Conservation (phyloP, 2,888 invertebrate genomes). For the Thyatira batis region DNA sequence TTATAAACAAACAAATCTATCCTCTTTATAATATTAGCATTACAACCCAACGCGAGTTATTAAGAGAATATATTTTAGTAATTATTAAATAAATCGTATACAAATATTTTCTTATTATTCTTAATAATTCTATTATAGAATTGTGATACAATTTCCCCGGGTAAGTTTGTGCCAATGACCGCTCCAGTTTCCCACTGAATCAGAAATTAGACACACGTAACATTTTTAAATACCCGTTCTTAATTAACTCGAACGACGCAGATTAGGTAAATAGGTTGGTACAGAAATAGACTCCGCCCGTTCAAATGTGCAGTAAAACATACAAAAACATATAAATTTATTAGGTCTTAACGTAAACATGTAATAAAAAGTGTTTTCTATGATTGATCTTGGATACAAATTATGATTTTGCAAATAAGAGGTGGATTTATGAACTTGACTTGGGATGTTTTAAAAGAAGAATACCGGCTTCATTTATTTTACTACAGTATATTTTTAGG, state of each 20-base stretch:
- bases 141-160: background rate
- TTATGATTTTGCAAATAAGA: background rate
- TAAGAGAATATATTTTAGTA: no score
- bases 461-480: background rate
- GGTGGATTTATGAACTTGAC: background rate
- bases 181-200: constrained; percentile 44
- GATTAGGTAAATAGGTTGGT: constrained; percentile 50
- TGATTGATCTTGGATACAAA: constrained; percentile 5
- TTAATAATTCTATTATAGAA: no score
- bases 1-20: no score
- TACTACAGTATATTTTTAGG: no score
- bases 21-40: no score
- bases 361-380: constrained; percentile 2
- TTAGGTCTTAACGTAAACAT: background rate
- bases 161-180: constrained; percentile 44
- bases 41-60: no score
- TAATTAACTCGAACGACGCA: constrained; percentile 41
- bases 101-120: no score
- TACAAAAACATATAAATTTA: background rate
- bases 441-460: no score
- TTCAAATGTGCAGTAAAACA: constrained; percentile 1
- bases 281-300: constrained; percentile 32
- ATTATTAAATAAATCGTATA: no score
- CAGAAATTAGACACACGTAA: constrained; percentile 44
- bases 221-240: constrained; percentile 47